These are phyloP conservation scores for Nerophis lumbriciformis DNA, from an alignment of 2,113 vertebrate genomes.

Conservation along the genomic window DNA sequence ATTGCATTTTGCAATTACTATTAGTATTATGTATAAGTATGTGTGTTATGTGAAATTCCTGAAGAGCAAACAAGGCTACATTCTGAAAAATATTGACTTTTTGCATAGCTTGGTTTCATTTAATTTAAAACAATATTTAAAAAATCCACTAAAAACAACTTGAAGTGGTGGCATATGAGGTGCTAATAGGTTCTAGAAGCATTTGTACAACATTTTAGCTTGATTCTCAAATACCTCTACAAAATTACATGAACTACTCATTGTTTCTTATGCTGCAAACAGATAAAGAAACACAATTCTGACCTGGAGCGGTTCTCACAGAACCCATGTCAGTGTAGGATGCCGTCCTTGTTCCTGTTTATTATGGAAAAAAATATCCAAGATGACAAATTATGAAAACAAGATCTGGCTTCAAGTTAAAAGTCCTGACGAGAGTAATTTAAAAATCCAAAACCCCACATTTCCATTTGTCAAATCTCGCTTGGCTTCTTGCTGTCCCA, in stretches of 20 bases:
- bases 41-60: neutral
- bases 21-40: no score
- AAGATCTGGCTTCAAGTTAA: constrained; percentile 18
- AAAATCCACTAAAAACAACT: constrained; percentile 11
- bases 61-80: neutral
- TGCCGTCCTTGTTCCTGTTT: constrained; percentile 20
- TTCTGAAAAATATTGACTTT: no score
- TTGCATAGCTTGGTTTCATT: neutral
- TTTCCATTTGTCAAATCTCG: constrained; percentile 33
- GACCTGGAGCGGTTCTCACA: constrained; percentile 52
- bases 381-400: constrained; percentile 10
- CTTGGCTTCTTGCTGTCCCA: constrained; percentile 23
- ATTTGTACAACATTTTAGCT: constrained; percentile 2
- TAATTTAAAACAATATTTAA: neutral
- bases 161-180: constrained; percentile 31
- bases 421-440: neutral
- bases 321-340: constrained; percentile 28
- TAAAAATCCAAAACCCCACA: constrained; percentile 19
- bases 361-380: constrained; percentile 38
- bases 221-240: neutral
- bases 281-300: constrained; percentile 14
- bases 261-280: neutral
- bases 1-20: neutral
- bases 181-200: constrained; percentile 35
- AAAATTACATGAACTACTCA: neutral